A percentile compares a stretch with the other conserved stretches of the same genome.
Conservation (phyloP, 2,888 invertebrate species). For the Alloplasta piceator region DNA sequence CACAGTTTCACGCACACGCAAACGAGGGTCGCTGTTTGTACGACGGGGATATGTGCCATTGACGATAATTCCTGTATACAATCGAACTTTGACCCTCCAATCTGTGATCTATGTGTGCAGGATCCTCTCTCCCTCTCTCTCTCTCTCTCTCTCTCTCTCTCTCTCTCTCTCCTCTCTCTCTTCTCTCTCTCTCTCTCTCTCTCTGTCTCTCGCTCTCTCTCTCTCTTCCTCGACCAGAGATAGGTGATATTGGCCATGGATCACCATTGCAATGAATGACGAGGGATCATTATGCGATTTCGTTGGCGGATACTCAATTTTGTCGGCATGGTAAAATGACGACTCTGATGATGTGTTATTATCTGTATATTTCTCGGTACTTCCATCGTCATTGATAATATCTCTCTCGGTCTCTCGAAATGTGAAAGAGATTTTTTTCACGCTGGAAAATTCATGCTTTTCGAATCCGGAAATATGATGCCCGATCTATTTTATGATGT, state of each 20-base stretch:
- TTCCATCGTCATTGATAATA: slow-evolving; percentile 12
- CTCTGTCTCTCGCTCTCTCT: too few species aligned
- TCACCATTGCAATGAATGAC: slow-evolving; percentile 70
- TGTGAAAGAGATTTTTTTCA: slow-evolving; percentile 17
- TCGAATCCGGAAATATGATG: slow-evolving; percentile 38
- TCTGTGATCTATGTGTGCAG: not conserved
- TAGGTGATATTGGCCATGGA: slow-evolving; percentile 45
- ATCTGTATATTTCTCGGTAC: not conserved
- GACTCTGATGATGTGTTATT: slow-evolving; percentile 43
- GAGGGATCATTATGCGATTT: slow-evolving; percentile 70
- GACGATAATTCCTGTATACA: slow-evolving; percentile 40
- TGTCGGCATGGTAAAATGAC: slow-evolving; percentile 47
- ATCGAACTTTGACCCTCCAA: not conserved
- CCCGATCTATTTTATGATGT: not conserved
- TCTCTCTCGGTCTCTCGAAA: slow-evolving; percentile 9
- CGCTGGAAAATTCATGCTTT: slow-evolving; percentile 20
- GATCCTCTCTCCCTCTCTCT: too few species aligned
- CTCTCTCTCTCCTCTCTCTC: too few species aligned
- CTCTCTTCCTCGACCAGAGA: too few species aligned
- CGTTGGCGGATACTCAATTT: slow-evolving; percentile 74
- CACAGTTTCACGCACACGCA: not conserved
- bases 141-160: too few species aligned
- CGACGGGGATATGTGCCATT: not conserved
- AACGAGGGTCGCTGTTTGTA: not conserved
- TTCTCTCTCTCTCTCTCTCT: too few species aligned